Percentiles rank a stretch among this genome's conserved stretches.
phyloP scores from a whole-genome alignment of 2,113 vertebrate species.

The Nymphicus hollandicus region DNA sequence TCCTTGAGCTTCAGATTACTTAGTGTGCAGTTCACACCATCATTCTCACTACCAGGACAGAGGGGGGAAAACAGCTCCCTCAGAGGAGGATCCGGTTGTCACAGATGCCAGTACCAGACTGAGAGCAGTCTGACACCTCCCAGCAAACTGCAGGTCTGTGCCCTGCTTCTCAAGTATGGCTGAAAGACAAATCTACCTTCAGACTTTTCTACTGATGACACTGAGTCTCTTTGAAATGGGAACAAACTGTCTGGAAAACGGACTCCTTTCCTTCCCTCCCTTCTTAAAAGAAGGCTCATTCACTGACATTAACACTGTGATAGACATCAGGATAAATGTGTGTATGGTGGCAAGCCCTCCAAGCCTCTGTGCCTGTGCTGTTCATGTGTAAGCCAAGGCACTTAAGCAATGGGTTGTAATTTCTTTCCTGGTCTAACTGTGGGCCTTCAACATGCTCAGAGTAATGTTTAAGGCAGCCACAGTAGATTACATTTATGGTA shows the following conservation, averaged over 20 bases:
- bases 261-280: neutral
- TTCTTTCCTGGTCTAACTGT: neutral
- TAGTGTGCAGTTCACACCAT: neutral
- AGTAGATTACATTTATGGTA: neutral
- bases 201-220: neutral
- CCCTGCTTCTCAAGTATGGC: neutral
- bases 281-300: neutral
- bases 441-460: neutral
- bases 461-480: neutral
- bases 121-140: neutral
- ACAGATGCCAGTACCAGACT: neutral
- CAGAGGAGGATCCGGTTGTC: neutral
- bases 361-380: neutral
- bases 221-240: neutral
- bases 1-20: neutral
- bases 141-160: neutral
- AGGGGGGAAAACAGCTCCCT: neutral
- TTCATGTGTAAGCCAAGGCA: neutral
- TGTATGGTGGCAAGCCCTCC: neutral
- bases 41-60: neutral
- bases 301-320: neutral
- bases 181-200: neutral
- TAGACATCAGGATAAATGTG: neutral
- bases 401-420: neutral
- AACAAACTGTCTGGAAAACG: neutral